A percentile compares a stretch with the other conserved stretches of the same genome.
These are phyloP conservation scores for Acrossocheilus wenchowensis DNA, from an alignment of 2,797 vertebrate species.

Conservation along the genomic window DNA sequence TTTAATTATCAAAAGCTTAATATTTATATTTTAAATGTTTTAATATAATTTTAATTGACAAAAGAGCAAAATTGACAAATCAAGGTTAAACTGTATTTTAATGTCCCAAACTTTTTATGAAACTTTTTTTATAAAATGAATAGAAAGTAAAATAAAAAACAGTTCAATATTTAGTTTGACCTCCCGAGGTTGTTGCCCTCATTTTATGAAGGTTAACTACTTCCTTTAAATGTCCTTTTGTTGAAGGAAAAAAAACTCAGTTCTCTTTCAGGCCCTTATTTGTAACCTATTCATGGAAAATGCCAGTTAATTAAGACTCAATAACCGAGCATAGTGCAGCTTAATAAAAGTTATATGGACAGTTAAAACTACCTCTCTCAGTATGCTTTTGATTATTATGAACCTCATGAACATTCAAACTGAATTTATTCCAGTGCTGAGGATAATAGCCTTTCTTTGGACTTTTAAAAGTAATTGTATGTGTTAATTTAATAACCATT, in stretches of 20 bases:
- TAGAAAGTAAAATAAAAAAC: background rate
- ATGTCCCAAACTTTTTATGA: background rate
- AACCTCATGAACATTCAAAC: conserved; percentile 9
- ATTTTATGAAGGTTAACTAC: background rate
- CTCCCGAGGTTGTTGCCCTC: too few species aligned
- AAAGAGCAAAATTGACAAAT: background rate
- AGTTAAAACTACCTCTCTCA: background rate
- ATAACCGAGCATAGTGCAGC: background rate
- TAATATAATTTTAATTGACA: background rate
- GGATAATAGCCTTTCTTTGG: background rate
- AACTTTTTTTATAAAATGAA: background rate
- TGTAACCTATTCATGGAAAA: background rate
- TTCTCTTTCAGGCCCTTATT: too few species aligned
- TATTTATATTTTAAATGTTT: background rate
- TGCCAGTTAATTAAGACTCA: background rate
- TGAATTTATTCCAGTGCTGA: background rate
- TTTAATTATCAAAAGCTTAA: background rate
- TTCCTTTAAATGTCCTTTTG: background rate
- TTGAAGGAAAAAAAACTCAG: background rate
- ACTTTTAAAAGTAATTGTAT: background rate
- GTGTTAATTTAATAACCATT: conserved; percentile 1
- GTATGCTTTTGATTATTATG: background rate
- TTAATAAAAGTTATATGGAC: background rate
- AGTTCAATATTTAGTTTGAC: too few species aligned
- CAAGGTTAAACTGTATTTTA: background rate